Evolutionary conservation across 2,113 vertebrate genomes (phyloP).

Genomic region (Centropus bengalensis): DNA sequence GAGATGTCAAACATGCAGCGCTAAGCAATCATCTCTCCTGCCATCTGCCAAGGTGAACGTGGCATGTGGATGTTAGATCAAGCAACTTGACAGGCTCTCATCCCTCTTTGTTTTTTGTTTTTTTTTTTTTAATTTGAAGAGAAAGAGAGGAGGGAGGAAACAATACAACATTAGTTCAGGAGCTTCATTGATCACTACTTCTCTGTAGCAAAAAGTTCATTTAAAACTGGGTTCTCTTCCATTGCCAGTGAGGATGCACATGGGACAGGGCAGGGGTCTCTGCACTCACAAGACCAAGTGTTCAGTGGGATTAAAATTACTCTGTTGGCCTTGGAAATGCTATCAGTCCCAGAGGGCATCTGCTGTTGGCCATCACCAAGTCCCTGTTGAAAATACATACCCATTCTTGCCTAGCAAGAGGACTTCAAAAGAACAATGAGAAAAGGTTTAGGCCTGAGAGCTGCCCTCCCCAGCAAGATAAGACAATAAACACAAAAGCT

Average conservation of each 20-base stretch:
- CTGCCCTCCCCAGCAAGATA: background rate
- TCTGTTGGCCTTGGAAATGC: background rate
- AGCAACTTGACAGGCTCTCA: background rate
- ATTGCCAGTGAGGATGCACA: background rate
- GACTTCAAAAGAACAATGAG: background rate
- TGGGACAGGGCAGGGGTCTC: background rate
- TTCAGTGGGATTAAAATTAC: background rate
- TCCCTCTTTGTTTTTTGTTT: background rate
- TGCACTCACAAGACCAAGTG: background rate
- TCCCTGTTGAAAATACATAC: background rate
- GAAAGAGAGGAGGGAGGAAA: background rate
- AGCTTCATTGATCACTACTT: background rate
- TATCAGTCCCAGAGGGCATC: background rate
- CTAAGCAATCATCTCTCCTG: conserved; percentile 47
- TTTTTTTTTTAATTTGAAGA: background rate
- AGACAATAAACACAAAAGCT: background rate
- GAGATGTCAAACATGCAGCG: conserved; percentile 68
- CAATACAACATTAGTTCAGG: background rate
- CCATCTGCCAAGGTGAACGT: conserved; percentile 65
- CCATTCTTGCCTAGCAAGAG: background rate
- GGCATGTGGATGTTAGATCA: conserved; percentile 21
- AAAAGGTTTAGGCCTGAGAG: background rate
- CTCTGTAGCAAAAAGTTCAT: background rate
- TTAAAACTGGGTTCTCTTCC: background rate
- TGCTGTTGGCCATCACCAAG: background rate